Conservation (phyloP, 2,113 vertebrate species). For the Pogonocichla stellata region DNA sequence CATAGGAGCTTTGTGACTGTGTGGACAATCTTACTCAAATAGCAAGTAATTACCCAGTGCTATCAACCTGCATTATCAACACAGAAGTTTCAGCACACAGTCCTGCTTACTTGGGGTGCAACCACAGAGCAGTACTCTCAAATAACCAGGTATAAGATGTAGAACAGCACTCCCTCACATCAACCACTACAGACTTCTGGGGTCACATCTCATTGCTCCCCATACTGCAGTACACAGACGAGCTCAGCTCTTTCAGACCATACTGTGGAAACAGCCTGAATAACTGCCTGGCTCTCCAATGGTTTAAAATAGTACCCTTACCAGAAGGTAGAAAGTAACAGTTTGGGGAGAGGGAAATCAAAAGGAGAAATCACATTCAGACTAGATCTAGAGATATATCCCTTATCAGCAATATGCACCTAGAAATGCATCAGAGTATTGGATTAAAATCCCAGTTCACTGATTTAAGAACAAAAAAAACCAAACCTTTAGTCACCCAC, state of each 20-base stretch:
- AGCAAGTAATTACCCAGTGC: neutral
- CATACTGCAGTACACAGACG: rapidly evolving
- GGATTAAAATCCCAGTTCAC: neutral
- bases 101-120: neutral
- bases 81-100: neutral
- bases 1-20: neutral
- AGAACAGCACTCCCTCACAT: neutral
- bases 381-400: neutral
- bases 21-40: neutral
- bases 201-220: neutral
- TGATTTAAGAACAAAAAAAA: neutral
- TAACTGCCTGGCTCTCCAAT: neutral
- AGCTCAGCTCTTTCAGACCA: neutral
- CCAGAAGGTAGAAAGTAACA: neutral
- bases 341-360: neutral
- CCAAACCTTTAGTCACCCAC: neutral
- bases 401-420: neutral
- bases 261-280: neutral
- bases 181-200: neutral
- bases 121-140: neutral
- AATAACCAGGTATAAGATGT: neutral
- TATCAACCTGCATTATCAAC: neutral
- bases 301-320: neutral
- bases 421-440: neutral
- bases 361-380: neutral